Evolutionary conservation across 1,140 invertebrate genomes (phyloP).

Genomic region (Magallana gigas): DNA sequence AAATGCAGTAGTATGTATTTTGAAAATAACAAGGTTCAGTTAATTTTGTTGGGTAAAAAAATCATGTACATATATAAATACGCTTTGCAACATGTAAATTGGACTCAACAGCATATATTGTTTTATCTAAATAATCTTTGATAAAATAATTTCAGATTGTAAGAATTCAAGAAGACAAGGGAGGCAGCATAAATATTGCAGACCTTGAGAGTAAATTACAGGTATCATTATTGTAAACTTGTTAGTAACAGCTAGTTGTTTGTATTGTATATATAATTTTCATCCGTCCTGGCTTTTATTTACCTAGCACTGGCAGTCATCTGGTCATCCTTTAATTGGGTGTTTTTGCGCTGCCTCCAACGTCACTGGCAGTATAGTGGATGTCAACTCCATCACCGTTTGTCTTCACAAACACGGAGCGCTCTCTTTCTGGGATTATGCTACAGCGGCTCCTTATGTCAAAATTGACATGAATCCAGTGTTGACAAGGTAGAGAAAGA

Average conservation of each 20-base stretch:
- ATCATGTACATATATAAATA: neutral
- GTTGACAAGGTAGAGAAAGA: slow-evolving; percentile 82
- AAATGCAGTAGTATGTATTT: slow-evolving; percentile 85
- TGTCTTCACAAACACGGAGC: slow-evolving; percentile 91
- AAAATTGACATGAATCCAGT: slow-evolving; percentile 93
- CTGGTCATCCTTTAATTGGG: slow-evolving; percentile 85
- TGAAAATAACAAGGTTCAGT: too few species aligned
- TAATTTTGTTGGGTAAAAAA: neutral
- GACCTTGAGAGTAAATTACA: slow-evolving; percentile 88
- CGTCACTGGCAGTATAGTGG: slow-evolving; percentile 91
- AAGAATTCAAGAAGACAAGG: slow-evolving; percentile 87
- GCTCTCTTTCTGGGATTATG: slow-evolving; percentile 93
- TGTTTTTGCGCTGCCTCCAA: slow-evolving; percentile 93
- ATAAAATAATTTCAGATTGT: slow-evolving; percentile 82
- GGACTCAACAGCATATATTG: too few species aligned
- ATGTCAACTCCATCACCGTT: slow-evolving; percentile 90
- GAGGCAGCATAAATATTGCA: slow-evolving; percentile 89
- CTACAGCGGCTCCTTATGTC: slow-evolving; percentile 89
- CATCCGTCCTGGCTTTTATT: neutral
- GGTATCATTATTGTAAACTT: slow-evolving; percentile 64
- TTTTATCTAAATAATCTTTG: neutral
- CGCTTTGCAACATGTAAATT: too few species aligned
- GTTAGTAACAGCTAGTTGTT: neutral
- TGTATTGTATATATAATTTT: neutral
- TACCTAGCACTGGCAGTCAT: slow-evolving; percentile 59